Conservation (phyloP, 1,140 invertebrate genomes). For the Drosophila pallidifrons region DNA sequence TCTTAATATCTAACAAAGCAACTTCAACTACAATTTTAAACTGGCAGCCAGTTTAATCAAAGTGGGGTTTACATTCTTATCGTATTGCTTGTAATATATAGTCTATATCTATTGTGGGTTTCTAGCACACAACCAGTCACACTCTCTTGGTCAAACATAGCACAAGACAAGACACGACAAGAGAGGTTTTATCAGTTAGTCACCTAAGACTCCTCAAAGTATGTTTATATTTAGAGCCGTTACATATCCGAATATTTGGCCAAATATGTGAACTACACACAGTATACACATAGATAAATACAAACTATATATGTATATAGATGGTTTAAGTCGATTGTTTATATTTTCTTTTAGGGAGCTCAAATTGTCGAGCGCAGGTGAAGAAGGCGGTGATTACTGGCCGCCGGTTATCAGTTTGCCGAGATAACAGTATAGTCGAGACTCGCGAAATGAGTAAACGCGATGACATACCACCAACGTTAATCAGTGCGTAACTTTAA, state of each 20-base stretch:
- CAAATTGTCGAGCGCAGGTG: conserved; percentile 38
- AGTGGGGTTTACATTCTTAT: conserved; percentile 1
- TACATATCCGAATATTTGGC: conserved; percentile 2
- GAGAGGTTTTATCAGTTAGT: conserved; percentile 19
- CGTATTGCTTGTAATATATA: neutral
- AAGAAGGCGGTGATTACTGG: conserved; percentile 65
- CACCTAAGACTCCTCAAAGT: neutral
- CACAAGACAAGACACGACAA: neutral
- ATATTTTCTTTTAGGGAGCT: conserved; percentile 58
- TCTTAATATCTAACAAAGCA: neutral
- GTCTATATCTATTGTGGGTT: neutral
- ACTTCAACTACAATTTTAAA: neutral
- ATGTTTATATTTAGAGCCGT: neutral
- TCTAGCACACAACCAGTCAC: neutral
- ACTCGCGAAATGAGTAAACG: conserved; percentile 76
- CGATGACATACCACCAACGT: conserved; percentile 64
- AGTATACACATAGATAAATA: neutral
- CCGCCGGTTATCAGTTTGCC: conserved; percentile 40
- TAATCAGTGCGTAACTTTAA: conserved; percentile 65
- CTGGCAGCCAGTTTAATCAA: neutral
- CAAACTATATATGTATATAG: conserved; percentile 2
- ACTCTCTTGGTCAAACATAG: neutral
- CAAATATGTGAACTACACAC: neutral
- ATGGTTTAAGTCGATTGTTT: conserved; percentile 60
- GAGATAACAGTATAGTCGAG: conserved; percentile 55